These are phyloP conservation scores for Aphodius granarius DNA, from an alignment of 2,888 invertebrate genomes.

Conservation along the genomic window DNA sequence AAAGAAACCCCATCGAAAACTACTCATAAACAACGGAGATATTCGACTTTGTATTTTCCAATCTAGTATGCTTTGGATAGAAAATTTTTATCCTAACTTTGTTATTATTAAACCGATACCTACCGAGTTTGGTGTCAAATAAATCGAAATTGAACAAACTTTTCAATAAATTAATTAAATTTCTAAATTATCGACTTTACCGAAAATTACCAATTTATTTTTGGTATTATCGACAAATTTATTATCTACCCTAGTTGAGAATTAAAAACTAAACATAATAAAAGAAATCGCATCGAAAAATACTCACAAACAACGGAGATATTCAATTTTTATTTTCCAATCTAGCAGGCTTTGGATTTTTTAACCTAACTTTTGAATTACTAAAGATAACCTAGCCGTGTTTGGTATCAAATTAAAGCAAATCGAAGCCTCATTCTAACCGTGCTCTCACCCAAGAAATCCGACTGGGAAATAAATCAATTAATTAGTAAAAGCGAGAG, in stretches of 20 bases:
- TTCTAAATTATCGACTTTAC: too few relatives aligned
- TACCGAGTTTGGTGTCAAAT: too few relatives aligned
- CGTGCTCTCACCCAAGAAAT: background rate
- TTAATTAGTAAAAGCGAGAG: background rate
- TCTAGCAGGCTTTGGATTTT: background rate
- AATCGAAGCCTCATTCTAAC: background rate
- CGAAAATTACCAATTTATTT: too few relatives aligned
- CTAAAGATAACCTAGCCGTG: background rate
- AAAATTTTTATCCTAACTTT: too few relatives aligned
- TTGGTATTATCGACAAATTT: too few relatives aligned
- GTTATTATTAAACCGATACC: too few relatives aligned
- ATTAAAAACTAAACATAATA: background rate
- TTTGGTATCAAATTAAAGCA: background rate
- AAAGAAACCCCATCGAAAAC: too few relatives aligned
- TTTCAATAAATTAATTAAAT: too few relatives aligned
- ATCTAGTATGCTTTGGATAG: too few relatives aligned
- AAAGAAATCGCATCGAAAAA: background rate
- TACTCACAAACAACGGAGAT: background rate
- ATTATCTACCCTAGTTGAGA: background rate
- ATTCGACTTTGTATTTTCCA: too few relatives aligned
- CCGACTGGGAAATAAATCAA: background rate
- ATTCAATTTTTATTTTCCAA: background rate
- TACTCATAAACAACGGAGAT: too few relatives aligned
- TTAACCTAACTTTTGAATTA: background rate
- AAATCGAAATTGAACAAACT: too few relatives aligned